Evolutionary conservation across 1,140 invertebrate genomes (phyloP).

Genomic region (Hycleus phaleratus): DNA sequence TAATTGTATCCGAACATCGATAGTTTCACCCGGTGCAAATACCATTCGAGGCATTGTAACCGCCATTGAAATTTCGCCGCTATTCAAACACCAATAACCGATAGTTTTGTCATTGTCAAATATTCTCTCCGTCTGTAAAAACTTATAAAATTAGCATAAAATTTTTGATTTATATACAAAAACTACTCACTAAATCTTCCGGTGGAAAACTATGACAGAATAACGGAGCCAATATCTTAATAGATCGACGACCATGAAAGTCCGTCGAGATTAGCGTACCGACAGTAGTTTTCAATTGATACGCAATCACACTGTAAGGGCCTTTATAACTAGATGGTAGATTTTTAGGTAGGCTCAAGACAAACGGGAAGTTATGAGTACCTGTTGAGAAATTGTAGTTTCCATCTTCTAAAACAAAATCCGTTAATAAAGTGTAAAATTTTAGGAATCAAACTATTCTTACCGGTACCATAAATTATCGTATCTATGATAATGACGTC

Average conservation of each 20-base stretch:
- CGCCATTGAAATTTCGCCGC: conserved; percentile 6
- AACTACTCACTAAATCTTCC: not conserved
- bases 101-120: conserved; percentile 14
- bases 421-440: too few relatives aligned
- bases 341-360: conserved; percentile 18
- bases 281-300: conserved; percentile 23
- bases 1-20: conserved; percentile 2
- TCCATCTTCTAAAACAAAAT: not conserved
- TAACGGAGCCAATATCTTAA: conserved; percentile 21
- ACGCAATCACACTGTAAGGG: conserved; percentile 19
- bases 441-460: too few relatives aligned
- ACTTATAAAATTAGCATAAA: not conserved
- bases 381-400: conserved; percentile 14
- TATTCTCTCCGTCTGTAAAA: not conserved
- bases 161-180: not conserved
- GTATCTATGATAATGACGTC: not conserved
- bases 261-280: conserved; percentile 26
- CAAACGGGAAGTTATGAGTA: conserved; percentile 26
- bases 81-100: conserved; percentile 13
- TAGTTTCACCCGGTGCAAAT: conserved; percentile 11
- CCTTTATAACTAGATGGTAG: conserved; percentile 23
- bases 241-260: conserved; percentile 22
- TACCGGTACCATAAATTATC: not conserved
- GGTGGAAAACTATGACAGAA: conserved; percentile 18
- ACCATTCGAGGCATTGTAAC: conserved; percentile 9